phyloP scores from a whole-genome alignment of 2,797 vertebrate species.

The Catostomus latipinnis region DNA sequence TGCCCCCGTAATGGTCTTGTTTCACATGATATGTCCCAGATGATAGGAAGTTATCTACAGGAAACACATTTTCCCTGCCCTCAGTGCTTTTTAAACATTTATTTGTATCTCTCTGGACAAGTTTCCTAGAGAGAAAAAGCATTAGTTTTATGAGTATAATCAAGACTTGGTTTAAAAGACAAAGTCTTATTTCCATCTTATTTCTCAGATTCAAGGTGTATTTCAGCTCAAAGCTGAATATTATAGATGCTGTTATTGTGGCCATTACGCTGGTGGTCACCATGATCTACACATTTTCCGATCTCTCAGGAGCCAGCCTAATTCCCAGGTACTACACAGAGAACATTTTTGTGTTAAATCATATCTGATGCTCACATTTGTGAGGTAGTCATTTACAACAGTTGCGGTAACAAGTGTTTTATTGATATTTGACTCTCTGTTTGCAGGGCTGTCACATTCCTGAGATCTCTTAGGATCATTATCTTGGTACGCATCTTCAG shows the following conservation, averaged over 20 bases:
- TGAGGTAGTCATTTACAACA: neutral
- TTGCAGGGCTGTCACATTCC: conserved; percentile 80
- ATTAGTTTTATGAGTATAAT: neutral
- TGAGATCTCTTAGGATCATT: conserved; percentile 85
- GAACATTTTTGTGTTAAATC: neutral
- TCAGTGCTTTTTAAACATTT: neutral
- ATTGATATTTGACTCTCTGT: neutral
- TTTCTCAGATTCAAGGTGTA: conserved; percentile 83
- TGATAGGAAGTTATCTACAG: conserved; percentile 30
- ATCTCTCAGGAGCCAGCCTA: conserved; percentile 73
- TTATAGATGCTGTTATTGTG: conserved; percentile 85
- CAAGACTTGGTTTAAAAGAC: neutral
- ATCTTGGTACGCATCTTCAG: conserved; percentile 90
- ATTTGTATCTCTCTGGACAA: neutral
- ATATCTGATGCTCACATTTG: neutral
- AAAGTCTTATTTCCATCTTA: neutral
- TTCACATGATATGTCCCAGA: neutral
- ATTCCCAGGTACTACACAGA: conserved; percentile 83
- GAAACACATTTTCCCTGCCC: conserved; percentile 9
- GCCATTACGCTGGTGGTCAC: conserved; percentile 83
- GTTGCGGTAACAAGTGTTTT: neutral
- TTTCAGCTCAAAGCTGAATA: conserved; percentile 87
- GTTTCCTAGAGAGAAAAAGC: neutral
- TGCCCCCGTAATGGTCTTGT: neutral
- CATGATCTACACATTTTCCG: conserved; percentile 80